Evolutionary conservation across 2,797 vertebrate species (phyloP), one percentile per base, ranked within the genome.

Genomic region (Enteromius paludinosus): DNA sequence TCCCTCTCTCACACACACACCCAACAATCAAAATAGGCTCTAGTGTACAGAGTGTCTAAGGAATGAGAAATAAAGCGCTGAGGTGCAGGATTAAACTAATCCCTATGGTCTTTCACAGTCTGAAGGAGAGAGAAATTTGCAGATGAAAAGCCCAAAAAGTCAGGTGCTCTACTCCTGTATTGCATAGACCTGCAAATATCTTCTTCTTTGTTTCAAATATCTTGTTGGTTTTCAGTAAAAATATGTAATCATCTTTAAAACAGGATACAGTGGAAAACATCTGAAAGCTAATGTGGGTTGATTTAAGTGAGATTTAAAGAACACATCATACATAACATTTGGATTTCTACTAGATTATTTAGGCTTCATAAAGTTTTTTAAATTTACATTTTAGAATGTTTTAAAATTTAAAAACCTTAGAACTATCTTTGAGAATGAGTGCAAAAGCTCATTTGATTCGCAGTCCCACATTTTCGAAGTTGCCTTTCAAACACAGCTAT

Each of bases 41-140:
- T 25, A 41, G 49, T 11, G 15, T 33, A 76, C 47, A 2, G 18
- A 77, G 65, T 62, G 52, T 77, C 74, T 70, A 66, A 83, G 74
- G 65, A 77, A 47, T 77, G 43, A 69, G 54, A 35, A 77, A 69
- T 61, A 77, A 77, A 78, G 38, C 56, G 28, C 74, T 70, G 81
- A 70, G 74, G 81, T 78, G 65, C 52, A 25, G 73, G 52, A 77
- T 83, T 77, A 83, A 38, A 69, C 52, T 61, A 62, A 77, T 70
- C 73, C 81, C 64, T 49, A 54, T 38, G 54, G 81, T 77, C 38
- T 77, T 82, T 82, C 62, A 75, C 49, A 75, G 30, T 77, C 65
- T 83, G 28, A 77, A 69, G 73, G 54, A 69, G 52, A 76, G 25
- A 38, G 25, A 83, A 70, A 76, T 43, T 35, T 54, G 69, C 56